A percentile compares a stretch with the other conserved stretches of the same genome.
These are phyloP conservation scores for Austrofundulus limnaeus DNA, from an alignment of 2,113 vertebrate species.

Conservation along the genomic window DNA sequence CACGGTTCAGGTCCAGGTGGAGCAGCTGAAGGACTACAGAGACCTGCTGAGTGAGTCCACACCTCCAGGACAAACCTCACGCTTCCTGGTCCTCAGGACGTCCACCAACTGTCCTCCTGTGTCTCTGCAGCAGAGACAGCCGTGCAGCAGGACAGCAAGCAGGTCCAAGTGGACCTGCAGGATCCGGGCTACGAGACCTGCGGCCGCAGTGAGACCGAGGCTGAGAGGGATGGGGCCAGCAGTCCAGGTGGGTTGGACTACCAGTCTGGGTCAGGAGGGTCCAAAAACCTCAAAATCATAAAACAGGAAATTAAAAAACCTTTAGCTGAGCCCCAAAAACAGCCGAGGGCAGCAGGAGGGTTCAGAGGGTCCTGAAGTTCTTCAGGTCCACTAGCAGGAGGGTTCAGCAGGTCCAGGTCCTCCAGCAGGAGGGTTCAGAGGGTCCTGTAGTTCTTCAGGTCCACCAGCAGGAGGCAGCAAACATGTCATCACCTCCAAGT, in stretches of 20 bases:
- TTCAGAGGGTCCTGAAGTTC: no score
- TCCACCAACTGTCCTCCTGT: neutral
- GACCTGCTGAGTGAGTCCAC: slow-evolving; percentile 81
- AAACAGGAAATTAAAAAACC: no score
- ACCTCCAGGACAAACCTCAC: neutral
- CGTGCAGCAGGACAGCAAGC: slow-evolving; percentile 85
- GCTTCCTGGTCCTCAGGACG: no score
- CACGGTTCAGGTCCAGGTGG: slow-evolving; percentile 84
- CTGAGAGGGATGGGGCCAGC: slow-evolving; percentile 88
- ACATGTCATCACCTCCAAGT: neutral
- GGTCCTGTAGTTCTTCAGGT: neutral
- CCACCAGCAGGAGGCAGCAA: slow-evolving; percentile 38
- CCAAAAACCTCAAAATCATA: no score
- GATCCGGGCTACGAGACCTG: slow-evolving; percentile 96
- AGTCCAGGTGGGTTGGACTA: slow-evolving; percentile 81
- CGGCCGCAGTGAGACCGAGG: slow-evolving; percentile 92
- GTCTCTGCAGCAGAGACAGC: slow-evolving; percentile 78
- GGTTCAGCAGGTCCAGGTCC: no score
- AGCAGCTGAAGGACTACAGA: slow-evolving; percentile 88
- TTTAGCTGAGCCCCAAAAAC: no score
- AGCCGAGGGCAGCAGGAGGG: no score
- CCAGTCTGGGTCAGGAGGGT: no score
- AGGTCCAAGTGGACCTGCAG: slow-evolving; percentile 91
- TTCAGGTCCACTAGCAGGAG: no score
- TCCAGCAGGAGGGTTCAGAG: no score